These are phyloP conservation scores for Cheilosia vernalis DNA, from an alignment of 2,888 invertebrate species.

Conservation along the genomic window DNA sequence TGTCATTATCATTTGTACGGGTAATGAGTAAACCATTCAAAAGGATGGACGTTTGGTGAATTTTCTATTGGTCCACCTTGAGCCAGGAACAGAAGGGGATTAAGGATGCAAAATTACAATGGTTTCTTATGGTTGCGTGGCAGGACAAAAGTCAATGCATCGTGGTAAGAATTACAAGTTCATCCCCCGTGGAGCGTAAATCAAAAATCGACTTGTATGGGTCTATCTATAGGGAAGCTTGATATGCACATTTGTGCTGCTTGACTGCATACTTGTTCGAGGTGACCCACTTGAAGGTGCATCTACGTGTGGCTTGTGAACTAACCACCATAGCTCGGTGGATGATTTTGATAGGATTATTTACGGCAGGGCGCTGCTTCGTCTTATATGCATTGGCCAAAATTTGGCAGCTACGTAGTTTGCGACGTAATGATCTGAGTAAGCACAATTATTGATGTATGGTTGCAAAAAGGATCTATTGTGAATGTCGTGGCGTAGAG, in stretches of 20 bases:
- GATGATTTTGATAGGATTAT: conserved; percentile 46
- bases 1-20: conserved; percentile 56
- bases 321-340: conserved; percentile 10
- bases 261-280: neutral
- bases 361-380: conserved; percentile 22
- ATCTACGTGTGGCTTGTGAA: conserved; percentile 24
- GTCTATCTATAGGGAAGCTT: no score
- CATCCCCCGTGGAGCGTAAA: conserved; percentile 29
- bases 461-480: no score
- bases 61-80: conserved; percentile 26
- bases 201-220: conserved; percentile 16
- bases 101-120: conserved; percentile 16
- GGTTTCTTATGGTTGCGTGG: conserved; percentile 15
- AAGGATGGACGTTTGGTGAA: conserved; percentile 45
- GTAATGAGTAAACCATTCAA: conserved; percentile 53
- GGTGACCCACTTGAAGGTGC: conserved; percentile 36
- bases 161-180: neutral
- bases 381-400: no score
- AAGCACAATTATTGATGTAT: no score
- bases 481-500: no score
- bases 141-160: neutral
- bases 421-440: no score
- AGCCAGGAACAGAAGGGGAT: neutral
- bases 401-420: no score
- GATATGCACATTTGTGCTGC: conserved; percentile 1